Evolutionary conservation across 2,113 vertebrate genomes (phyloP).

Genomic region (Ciconia stormi): DNA sequence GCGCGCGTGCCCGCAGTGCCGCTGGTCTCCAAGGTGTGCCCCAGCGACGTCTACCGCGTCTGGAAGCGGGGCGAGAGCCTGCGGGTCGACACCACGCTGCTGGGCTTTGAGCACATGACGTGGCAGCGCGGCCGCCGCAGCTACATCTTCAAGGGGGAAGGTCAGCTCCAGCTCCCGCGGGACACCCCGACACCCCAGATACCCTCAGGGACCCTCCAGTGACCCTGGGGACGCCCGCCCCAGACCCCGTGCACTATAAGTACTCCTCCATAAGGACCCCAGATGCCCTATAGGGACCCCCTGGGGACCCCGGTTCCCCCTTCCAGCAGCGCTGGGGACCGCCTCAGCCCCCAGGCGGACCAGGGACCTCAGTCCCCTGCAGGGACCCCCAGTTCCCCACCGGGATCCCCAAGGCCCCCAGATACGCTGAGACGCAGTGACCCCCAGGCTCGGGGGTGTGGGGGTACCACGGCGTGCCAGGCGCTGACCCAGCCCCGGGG

Average conservation of each 20-base stretch:
- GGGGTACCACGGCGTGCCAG: accelerated
- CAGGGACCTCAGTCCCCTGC: not conserved
- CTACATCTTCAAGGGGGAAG: constrained; percentile 94
- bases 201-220: no score
- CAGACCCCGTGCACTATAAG: accelerated
- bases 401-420: not conserved
- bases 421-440: not conserved
- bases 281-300: no score
- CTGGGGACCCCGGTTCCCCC: not conserved
- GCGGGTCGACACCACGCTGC: constrained; percentile 90
- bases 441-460: accelerated
- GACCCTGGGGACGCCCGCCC: not conserved
- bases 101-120: constrained; percentile 97
- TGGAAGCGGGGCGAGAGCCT: constrained; percentile 94
- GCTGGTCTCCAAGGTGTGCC: constrained; percentile 93
- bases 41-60: constrained; percentile 92
- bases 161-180: constrained; percentile 49
- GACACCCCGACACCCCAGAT: accelerated
- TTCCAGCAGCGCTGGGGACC: no score
- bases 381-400: not conserved
- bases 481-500: not conserved
- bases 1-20: constrained; percentile 75
- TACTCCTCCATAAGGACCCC: not conserved
- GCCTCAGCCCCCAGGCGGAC: not conserved
- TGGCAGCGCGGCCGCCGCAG: constrained; percentile 94